phyloP scores from a whole-genome alignment of 2,888 invertebrate genomes.

The Drosophila atripex region DNA sequence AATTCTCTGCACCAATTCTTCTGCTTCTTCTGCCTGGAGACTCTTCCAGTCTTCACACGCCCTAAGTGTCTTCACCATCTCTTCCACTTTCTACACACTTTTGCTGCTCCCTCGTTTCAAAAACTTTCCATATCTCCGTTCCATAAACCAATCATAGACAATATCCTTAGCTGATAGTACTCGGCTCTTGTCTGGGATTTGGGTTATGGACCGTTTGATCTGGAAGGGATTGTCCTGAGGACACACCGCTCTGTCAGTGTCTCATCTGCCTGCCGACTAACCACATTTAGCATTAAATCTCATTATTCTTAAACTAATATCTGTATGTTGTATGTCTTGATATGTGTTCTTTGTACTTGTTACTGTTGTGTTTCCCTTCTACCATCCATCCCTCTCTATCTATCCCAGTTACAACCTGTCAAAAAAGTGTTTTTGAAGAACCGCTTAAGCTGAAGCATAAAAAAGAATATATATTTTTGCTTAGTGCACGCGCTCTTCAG shows the following conservation, averaged over 20 bases:
- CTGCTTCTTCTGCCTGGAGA: slow-evolving; percentile 15
- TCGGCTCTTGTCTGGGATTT: slow-evolving; percentile 38
- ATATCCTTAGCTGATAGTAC: slow-evolving; percentile 59
- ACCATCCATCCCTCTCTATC: slow-evolving; percentile 62
- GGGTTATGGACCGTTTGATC: background rate
- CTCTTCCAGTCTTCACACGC: background rate
- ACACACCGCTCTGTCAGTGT: slow-evolving; percentile 21
- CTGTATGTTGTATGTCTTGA: slow-evolving; percentile 58
- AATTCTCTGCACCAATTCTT: slow-evolving; percentile 14
- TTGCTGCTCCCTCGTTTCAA: slow-evolving; percentile 1
- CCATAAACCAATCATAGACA: slow-evolving; percentile 12
- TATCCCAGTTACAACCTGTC: slow-evolving; percentile 77
- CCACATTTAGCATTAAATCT: background rate
- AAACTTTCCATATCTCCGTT: background rate
- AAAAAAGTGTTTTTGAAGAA: slow-evolving; percentile 82
- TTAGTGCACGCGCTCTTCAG: slow-evolving; percentile 66
- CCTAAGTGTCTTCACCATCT: slow-evolving; percentile 14
- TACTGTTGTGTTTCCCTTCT: slow-evolving; percentile 35
- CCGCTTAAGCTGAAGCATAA: slow-evolving; percentile 57
- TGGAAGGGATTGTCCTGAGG: background rate
- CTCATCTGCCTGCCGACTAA: slow-evolving; percentile 35
- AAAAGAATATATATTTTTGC: slow-evolving; percentile 44
- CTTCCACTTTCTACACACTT: slow-evolving; percentile 6
- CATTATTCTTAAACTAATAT: slow-evolving; percentile 13
- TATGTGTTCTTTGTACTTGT: slow-evolving; percentile 29